Base-by-base conservation (phyloP, 2,797 vertebrate species). In the Salarias fasciatus region DNA sequence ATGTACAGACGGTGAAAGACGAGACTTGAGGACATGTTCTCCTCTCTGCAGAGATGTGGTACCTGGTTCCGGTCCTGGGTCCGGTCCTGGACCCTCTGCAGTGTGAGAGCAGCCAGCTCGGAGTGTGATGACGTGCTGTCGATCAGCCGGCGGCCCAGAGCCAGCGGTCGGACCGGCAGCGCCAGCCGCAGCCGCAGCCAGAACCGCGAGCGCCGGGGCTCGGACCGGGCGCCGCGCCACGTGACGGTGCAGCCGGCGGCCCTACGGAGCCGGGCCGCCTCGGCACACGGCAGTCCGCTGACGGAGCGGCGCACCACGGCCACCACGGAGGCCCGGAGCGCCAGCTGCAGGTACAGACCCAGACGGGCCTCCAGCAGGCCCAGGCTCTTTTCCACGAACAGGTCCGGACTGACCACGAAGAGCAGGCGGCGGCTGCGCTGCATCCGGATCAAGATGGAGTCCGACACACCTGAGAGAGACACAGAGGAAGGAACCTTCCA, bases 61-160 rank as follows among this genome's bases (percentile, higher is more conserved):
- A 31, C 30, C 13, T 14, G 51, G 24, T 24, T 57, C 52, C 42
- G 69, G 42, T 43, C 63, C 24, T 73, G 81, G 7, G 33, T n/a
- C 13, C 48, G 38, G 0, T 82, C n/a, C n/a, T n/a, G 80, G 0
- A 12, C 63, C 12, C 56, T 54, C 8, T 84, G 82, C 13, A 83
- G 42, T 0, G 80, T 85, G 14, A 93, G 87, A 11, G 92, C 77
- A 2, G 94, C 96, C 59, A 95, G 88, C 84, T 97, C 95, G 0
- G 95, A 96, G 76, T 96, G 96, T 0, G 96, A 96, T 0, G 96
- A 98, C 0, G 94, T 94, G 92, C 96, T 97, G 77, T 97, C 96
- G 0, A 95, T 96, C 87, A 96, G 89, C 77, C 94, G 89, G 0
- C 89, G 50, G 12, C 94, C 87, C 1, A 95, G 78, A 0, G 90